Evolutionary conservation across 2,113 vertebrate genomes (phyloP).

Genomic region (Bagarius yarrelli): DNA sequence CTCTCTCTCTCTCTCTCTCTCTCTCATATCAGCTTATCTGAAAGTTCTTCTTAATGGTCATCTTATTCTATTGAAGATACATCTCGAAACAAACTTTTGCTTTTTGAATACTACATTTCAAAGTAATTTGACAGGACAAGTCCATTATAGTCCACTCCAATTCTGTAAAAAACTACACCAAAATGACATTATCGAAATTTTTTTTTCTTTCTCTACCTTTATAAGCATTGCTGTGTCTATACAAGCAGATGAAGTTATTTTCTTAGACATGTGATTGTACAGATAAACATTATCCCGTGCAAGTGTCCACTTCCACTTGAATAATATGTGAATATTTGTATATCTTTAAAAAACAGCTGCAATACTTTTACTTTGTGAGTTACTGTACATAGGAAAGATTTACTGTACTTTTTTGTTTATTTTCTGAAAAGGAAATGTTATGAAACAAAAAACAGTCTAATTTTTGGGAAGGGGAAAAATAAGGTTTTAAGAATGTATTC

Average conservation of each 20-base stretch:
- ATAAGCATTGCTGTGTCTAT: constrained; percentile 8
- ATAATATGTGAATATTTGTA: constrained; percentile 68
- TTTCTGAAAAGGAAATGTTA: constrained; percentile 54
- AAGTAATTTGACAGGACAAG: neutral
- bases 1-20: neutral
- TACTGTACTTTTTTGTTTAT: constrained; percentile 51
- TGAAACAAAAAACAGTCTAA: constrained; percentile 39
- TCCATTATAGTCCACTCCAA: neutral
- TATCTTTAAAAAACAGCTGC: constrained; percentile 57
- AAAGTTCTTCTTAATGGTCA: neutral
- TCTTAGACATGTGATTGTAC: constrained; percentile 72
- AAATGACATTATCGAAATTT: neutral
- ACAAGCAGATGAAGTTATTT: constrained; percentile 36
- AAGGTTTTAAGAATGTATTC: constrained; percentile 18
- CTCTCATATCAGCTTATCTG: neutral
- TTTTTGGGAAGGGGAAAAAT: constrained; percentile 8
- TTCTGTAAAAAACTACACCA: neutral
- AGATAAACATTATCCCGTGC: constrained; percentile 59
- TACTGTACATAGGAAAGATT: constrained; percentile 66
- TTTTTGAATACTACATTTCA: neutral
- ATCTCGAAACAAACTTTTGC: neutral
- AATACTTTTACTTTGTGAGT: constrained; percentile 60
- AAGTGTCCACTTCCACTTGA: constrained; percentile 55
- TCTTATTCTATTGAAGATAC: neutral
- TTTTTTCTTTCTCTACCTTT: no score